Base-by-base conservation (phyloP, 92 coral and sea anemone species). In the Epizoanthus ramosus region DNA sequence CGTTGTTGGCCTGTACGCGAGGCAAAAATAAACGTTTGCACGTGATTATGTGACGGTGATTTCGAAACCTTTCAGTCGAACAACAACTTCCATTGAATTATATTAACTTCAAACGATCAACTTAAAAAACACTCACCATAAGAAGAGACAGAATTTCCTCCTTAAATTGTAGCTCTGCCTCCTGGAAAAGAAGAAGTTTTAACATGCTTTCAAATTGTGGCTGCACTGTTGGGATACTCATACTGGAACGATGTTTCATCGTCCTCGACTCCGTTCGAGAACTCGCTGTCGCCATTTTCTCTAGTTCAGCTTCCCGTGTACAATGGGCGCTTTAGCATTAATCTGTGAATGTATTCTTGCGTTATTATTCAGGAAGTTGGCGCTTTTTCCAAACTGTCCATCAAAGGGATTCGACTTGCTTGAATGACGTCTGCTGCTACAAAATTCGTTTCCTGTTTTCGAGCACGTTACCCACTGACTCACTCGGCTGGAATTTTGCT, bases 131-230 rank as follows among this genome's bases (percentile, higher is more conserved):
- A 88, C 95, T 60, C 63, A 97, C 99, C 99, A 94, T 86, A 16
- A 97, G 89, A 72, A 97, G 73, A 33, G 95, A 95, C 47, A 97
- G 88, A 31, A 97, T 83, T 61, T 94, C 99, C 85, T 97, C 99
- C 70, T 97, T 97, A 68, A 95, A 91, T 70, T 94, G 98, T 71
- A 97, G 77, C 82, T 97, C 99, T 24, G 97, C 93, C 75, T 97
- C 99, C 68, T 94, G 85, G 91, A 90, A 92, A 33, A 97, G 91
- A 56, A 97, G 87, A 33, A 97, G 88, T 52, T 93, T 93, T 73
- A 97, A 65, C 99, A 97, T 97, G 63, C 95, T 94, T 69, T 97
- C 98, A 41, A 92, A 94, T 5, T 77, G 82, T 43, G 82, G 66
- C 2, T 60, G 58, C 8, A 33, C 57, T 63, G 82, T 43, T 23